These are phyloP conservation scores for Uria aalge DNA, from an alignment of 2,113 vertebrate species.

Conservation along the genomic window DNA sequence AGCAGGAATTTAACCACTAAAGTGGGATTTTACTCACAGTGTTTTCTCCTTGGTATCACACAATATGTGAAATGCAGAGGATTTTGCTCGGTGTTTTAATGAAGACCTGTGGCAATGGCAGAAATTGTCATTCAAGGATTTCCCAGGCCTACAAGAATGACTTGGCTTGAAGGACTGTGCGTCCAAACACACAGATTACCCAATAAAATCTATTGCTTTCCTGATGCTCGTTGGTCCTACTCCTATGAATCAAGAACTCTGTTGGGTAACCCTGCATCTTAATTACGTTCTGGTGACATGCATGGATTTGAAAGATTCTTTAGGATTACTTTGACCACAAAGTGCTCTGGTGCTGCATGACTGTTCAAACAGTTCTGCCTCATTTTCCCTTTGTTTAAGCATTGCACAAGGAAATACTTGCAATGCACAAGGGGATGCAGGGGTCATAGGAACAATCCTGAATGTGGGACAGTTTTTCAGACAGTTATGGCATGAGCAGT, in stretches of 20 bases:
- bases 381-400: not conserved
- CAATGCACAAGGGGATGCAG: not conserved
- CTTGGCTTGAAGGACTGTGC: not conserved
- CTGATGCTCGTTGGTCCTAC: not conserved
- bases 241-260: not conserved
- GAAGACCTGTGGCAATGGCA: not conserved
- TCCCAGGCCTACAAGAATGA: not conserved
- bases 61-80: not conserved
- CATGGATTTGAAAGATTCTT: not conserved
- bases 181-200: not conserved
- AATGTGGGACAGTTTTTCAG: not conserved
- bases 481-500: not conserved
- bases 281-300: not conserved
- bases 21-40: not conserved
- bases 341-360: not conserved
- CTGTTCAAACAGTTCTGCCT: not conserved
- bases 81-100: not conserved
- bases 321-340: not conserved
- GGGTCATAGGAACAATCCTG: not conserved
- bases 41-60: not conserved
- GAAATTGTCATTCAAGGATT: not conserved
- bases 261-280: not conserved
- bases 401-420: not conserved
- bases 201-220: not conserved
- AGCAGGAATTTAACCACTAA: not conserved